Evolutionary conservation across 2,888 invertebrate species (phyloP).

Genomic region (Laothoe populi): DNA sequence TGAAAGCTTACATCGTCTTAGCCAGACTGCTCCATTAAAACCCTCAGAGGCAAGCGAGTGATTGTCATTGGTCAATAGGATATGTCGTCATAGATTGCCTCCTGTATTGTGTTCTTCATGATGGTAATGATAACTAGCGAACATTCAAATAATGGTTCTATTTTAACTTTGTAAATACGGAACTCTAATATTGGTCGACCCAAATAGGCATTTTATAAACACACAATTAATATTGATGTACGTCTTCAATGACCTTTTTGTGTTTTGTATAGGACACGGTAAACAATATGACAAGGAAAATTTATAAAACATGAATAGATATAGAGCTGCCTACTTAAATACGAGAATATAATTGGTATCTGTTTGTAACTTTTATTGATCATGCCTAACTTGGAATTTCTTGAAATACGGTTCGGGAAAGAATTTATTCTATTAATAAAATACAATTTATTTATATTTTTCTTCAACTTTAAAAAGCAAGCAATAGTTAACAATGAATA

Average conservation of each 20-base stretch:
- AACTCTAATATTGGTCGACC: slow-evolving; percentile 4
- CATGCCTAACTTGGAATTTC: not conserved
- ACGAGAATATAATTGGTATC: not conserved
- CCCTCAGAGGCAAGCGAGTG: too few relatives aligned
- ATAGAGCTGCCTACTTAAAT: not conserved
- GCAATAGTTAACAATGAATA: too few relatives aligned
- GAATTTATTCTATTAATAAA: too few relatives aligned
- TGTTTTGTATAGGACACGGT: not conserved
- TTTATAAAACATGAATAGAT: not conserved
- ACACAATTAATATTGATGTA: slow-evolving; percentile 16
- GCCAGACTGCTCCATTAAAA: too few relatives aligned
- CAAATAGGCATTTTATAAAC: slow-evolving; percentile 2
- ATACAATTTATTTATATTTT: too few relatives aligned
- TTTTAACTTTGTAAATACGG: not conserved
- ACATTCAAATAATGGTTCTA: too few relatives aligned
- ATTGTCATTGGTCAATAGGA: too few relatives aligned
- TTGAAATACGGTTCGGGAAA: not conserved
- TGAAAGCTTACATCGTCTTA: too few relatives aligned
- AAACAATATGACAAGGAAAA: not conserved
- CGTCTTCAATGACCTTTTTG: not conserved
- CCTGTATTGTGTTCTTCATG: too few relatives aligned
- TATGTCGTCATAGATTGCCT: too few relatives aligned
- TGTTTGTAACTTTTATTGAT: not conserved
- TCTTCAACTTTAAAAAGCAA: too few relatives aligned
- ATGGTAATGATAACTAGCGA: too few relatives aligned